phyloP scores from a whole-genome alignment of 2,888 invertebrate genomes.

The Lithophane leautieri region DNA sequence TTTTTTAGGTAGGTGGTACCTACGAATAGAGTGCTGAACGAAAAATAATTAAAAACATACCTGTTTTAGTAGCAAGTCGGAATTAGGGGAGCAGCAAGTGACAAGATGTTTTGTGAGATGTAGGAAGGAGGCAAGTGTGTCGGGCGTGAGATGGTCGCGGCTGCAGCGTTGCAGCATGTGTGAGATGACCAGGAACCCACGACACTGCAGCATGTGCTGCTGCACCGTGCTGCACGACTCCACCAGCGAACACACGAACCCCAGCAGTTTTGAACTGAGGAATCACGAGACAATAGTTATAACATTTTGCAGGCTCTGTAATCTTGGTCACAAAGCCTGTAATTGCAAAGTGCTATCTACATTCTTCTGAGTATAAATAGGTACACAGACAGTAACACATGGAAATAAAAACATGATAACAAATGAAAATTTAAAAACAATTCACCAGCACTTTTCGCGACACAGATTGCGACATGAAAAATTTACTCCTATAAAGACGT shows the following conservation, averaged over 20 bases:
- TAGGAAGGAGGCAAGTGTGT: conserved; percentile 97
- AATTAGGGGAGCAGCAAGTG: conserved; percentile 97
- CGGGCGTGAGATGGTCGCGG: conserved; percentile 97
- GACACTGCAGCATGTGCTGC: conserved; percentile 99
- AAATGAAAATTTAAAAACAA: conserved; percentile 5
- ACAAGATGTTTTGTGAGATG: conserved; percentile 98
- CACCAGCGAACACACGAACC: conserved; percentile 99
- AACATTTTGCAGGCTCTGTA: background rate
- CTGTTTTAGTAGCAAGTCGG: conserved; percentile 97
- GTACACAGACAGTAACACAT: background rate
- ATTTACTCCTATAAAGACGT: conserved; percentile 24
- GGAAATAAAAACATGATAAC: background rate
- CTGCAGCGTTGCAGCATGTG: conserved; percentile 98
- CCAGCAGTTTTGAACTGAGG: conserved; percentile 97
- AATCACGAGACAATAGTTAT: conserved; percentile 51
- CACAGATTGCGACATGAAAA: conserved; percentile 30
- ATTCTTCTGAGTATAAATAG: background rate
- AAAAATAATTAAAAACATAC: conserved; percentile 85
- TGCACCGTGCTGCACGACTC: conserved; percentile 99
- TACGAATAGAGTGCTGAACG: background rate
- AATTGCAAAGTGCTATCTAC: background rate
- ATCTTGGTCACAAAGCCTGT: conserved; percentile 1
- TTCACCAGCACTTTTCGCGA: conserved; percentile 1
- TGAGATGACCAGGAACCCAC: conserved; percentile 99
- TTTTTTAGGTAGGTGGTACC: conserved; percentile 9